These are phyloP conservation scores for Germaria angustata DNA, from an alignment of 2,888 invertebrate genomes.

Conservation along the genomic window DNA sequence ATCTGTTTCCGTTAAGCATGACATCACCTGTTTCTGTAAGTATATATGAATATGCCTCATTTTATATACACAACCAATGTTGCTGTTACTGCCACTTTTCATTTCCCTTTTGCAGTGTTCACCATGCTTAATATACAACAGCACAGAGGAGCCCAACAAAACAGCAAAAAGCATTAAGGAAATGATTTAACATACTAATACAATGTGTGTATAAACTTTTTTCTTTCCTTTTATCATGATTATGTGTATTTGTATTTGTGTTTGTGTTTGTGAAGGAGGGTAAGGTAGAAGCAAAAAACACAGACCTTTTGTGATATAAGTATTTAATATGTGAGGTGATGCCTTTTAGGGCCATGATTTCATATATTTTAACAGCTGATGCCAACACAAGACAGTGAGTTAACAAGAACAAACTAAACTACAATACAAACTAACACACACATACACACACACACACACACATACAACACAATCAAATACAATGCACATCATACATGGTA, in stretches of 20 bases:
- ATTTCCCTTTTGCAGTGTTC: conserved; percentile 40
- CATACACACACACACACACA: no score
- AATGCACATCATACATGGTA: conserved; percentile 14
- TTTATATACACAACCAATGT: conserved; percentile 34
- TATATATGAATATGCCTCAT: not conserved
- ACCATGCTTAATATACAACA: conserved; percentile 11
- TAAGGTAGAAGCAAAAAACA: not conserved
- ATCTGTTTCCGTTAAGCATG: conserved; percentile 54
- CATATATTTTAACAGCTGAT: conserved; percentile 64
- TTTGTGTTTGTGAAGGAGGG: not conserved
- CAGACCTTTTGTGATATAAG: not conserved
- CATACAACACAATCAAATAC: conserved; percentile 21
- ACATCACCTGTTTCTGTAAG: not conserved
- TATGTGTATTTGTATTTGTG: not conserved
- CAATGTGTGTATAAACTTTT: conserved; percentile 17
- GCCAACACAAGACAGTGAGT: conserved; percentile 57
- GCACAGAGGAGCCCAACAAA: not conserved
- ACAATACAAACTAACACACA: not conserved
- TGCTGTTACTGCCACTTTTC: conserved; percentile 57
- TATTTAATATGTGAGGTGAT: conserved; percentile 47
- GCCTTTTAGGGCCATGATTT: conserved; percentile 54
- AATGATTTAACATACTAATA: conserved; percentile 63
- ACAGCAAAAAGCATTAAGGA: conserved; percentile 50
- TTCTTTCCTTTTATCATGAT: not conserved
- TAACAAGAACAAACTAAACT: conserved; percentile 52